Base-by-base conservation (phyloP, 2,888 invertebrate species). In the Chironomus tentans region DNA sequence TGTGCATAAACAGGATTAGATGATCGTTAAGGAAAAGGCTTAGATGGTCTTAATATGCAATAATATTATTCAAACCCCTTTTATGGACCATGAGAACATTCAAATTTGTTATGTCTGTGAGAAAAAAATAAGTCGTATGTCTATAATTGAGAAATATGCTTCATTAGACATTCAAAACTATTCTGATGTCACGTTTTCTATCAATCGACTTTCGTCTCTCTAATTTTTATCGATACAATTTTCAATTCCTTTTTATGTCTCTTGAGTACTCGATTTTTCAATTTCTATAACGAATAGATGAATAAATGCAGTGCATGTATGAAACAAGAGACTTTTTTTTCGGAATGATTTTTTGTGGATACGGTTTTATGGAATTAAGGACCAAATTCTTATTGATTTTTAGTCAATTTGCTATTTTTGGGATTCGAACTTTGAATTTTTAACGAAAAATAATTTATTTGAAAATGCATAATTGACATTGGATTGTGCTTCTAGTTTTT, bases 171-270 rank as follows among this genome's bases (percentile, higher is more conserved):
- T 28, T 18, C n/a, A 28, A 68, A 68, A 38, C 28, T 22, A 38
- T 68, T 68, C 3, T 46, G 46, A 68, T 68, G 68, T 68, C 68
- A 68, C 68, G 68, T 68, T 68, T 68, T 38, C 24, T 46, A 15
- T 68, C 65, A 24, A 12, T 68, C 68, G 68, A 21, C 65, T 65
- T 24, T 65, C 21, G 12, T 68, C 68, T 28, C 68, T 68, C 46
- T 68, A 68, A 68, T 68, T 68, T n/a, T n/a, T 68, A 68, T 68
- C 18, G 68, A 68, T 68, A 68, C 68, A 68, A 68, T 68, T 68
- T 38, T 38, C 38, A 38, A 38, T 38, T 38, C 10, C 38, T 38
- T 38, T 38, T 38, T 38, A 68, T 70, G 12, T 70, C 70, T 70
- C 70, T 70, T 38, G 38, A 38, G 38, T 7, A 38, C 38, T 38